phyloP scores from a whole-genome alignment of 2,888 invertebrate genomes.

The Agelastica alni region DNA sequence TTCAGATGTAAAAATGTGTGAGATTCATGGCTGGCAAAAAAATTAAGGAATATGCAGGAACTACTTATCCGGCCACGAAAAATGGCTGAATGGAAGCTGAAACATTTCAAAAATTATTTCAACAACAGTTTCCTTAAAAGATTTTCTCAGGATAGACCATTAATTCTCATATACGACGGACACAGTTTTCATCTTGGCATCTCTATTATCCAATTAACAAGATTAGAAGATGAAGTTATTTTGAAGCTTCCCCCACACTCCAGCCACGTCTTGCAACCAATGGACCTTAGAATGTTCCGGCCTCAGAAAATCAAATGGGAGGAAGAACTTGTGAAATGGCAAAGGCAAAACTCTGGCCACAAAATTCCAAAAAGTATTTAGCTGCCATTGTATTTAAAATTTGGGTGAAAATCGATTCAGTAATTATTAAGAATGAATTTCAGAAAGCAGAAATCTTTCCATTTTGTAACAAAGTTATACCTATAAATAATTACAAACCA shows the following conservation, averaged over 20 bases:
- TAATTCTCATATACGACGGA: background rate
- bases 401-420: constrained; percentile 5
- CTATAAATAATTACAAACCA: constrained; percentile 12
- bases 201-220: background rate
- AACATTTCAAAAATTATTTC: constrained; percentile 6
- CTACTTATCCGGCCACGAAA: constrained; percentile 6
- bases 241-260: constrained; percentile 35
- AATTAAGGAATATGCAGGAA: background rate
- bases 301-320: constrained; percentile 33
- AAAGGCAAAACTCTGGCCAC: constrained; percentile 27
- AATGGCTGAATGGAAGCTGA: constrained; percentile 17
- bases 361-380: constrained; percentile 29
- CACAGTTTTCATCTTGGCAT: background rate
- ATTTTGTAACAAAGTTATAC: constrained; percentile 16
- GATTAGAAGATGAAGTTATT: background rate
- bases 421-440: constrained; percentile 14
- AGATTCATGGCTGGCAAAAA: background rate
- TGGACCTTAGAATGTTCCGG: constrained; percentile 41
- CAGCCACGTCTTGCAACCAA: constrained; percentile 40
- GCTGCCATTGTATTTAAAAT: background rate
- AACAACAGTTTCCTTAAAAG: too few species aligned
- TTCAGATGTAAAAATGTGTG: background rate
- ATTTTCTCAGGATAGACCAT: background rate
- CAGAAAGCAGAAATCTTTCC: constrained; percentile 20
- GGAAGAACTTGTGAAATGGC: constrained; percentile 32